These are phyloP conservation scores for Odocoileus hemionus DNA, from an alignment of 2,113 vertebrate genomes.

Conservation along the genomic window DNA sequence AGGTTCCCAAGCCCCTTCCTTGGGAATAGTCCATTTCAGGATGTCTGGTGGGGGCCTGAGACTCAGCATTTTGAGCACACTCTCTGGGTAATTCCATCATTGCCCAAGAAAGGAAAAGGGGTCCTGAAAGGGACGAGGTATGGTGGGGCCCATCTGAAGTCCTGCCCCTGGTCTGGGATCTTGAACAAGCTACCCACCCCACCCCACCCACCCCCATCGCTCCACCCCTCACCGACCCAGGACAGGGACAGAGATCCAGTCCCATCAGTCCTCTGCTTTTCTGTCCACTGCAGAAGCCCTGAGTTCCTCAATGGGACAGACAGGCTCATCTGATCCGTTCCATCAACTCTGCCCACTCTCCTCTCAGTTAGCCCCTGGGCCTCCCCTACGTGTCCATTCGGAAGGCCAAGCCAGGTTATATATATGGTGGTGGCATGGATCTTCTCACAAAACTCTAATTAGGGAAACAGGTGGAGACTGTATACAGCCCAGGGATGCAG, in stretches of 20 bases:
- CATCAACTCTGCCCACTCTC: not conserved
- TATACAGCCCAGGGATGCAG: not conserved
- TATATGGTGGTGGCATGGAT: not conserved
- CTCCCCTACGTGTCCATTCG: fast-evolving
- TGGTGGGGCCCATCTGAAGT: not conserved
- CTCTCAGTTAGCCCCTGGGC: not conserved
- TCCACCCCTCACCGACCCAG: fast-evolving
- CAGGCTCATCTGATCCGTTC: not conserved
- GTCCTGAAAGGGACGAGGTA: not conserved
- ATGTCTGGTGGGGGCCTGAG: not conserved
- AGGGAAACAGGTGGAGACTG: not conserved
- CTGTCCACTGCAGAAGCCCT: not conserved
- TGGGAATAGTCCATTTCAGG: no score
- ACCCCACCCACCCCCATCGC: fast-evolving
- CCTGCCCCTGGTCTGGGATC: not conserved
- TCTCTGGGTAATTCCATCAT: no score
- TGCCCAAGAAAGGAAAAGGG: not conserved
- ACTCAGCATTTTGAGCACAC: not conserved
- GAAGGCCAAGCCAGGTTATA: not conserved
- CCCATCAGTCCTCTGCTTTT: not conserved
- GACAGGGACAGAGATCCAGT: not conserved
- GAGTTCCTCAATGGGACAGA: not conserved
- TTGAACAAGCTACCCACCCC: not conserved
- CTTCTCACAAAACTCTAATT: not conserved
- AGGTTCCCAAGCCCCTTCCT: not conserved